Evolutionary conservation across 37 sponge, comb jelly and placozoan species (phyloP), one percentile per base, ranked within the genome.

Genomic region (Cliona cf. orientalis): DNA sequence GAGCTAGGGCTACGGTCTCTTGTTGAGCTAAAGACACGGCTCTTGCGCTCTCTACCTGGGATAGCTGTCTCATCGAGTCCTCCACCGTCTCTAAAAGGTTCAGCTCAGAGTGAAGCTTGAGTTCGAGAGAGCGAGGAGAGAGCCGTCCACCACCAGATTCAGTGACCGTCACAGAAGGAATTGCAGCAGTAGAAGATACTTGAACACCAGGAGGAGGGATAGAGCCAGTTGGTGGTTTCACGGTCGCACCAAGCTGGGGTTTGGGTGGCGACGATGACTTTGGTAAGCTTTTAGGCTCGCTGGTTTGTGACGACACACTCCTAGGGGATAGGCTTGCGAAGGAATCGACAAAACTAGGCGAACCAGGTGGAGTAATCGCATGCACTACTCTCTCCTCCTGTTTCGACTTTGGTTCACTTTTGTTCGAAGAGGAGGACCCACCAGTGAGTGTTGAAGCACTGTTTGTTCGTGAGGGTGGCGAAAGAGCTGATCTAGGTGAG

Each of bases 91-190:
- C 93, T 0, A 84, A 59, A 0, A 71, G 81, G 14, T 66, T 82
- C 49, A 95, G 74, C 45, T 92, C 90, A 5, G 89, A 78, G 22
- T 78, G 72, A 29, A 92, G 61, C 63, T 89, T 70, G 5, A 76
- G 79, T 34, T 81, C 76, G 2, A 95, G 87, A 25, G 86, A 78
- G 5, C 79, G 74, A 12, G 95, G 95, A 58, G 95, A 95, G 25
- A 73, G 81, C 14, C 82, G 56, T 2, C 80, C 80, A 32, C 65
- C 66, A 2, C 7, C 3, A 19, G 46, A 31, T 33, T 32, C 67
- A 28, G 63, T 1, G n/a, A 1, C 28, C 1, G 26, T 21, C 32
- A 28, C 53, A 14, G 25, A 17, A 14, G 12, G 60, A 72, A 33
- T 29, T 11, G 45, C 6, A 1, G 53, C 53, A 62, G 63, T 7